These are phyloP conservation scores for Eptesicus fuscus DNA, from an alignment of 2,113 vertebrate species.

Conservation along the genomic window DNA sequence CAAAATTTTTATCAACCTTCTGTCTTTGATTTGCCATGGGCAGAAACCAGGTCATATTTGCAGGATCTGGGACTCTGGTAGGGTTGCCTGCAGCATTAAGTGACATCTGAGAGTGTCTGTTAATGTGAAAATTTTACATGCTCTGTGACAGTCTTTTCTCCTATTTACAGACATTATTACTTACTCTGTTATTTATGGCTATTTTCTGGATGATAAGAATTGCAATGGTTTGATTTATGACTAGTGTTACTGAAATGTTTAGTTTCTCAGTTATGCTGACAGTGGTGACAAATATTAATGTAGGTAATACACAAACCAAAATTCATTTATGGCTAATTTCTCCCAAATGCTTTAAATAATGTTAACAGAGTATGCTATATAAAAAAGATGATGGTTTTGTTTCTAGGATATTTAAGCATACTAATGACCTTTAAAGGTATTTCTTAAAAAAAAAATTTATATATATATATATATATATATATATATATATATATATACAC, in stretches of 20 bases:
- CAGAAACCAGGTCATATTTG: not conserved
- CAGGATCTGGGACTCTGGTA: not conserved
- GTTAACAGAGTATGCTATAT: not conserved
- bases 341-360: not conserved
- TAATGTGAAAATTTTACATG: not conserved
- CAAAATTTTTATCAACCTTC: not conserved
- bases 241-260: not conserved
- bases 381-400: conserved; percentile 1
- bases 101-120: not conserved
- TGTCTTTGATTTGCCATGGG: not conserved
- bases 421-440: not conserved
- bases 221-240: conserved; percentile 5
- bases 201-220: conserved; percentile 9
- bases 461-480: not conserved
- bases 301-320: conserved; percentile 13
- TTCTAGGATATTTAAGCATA: not conserved
- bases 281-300: not conserved
- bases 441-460: not conserved
- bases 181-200: not conserved
- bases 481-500: not conserved
- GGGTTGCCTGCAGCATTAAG: not conserved
- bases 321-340: not conserved
- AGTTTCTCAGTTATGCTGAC: not conserved
- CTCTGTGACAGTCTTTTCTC: not conserved
- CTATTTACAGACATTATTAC: not conserved